Evolutionary conservation across 2,888 invertebrate species (phyloP).

Genomic region (Synergus laeviventris): DNA sequence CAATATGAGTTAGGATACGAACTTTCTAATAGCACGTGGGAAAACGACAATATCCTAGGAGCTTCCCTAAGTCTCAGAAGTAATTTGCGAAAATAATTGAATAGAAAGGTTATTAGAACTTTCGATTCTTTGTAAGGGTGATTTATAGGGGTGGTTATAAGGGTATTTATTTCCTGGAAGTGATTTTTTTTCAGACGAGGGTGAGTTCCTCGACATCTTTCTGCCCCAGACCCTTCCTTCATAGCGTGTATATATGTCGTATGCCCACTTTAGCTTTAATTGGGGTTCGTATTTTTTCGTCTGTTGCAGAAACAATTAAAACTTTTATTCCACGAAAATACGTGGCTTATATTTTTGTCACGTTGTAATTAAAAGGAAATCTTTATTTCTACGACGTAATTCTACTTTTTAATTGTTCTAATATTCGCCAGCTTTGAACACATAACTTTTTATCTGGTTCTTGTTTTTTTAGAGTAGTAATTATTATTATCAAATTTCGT

Average conservation of each 20-base stretch:
- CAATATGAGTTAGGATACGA: slow-evolving; percentile 24
- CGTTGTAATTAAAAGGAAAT: background rate
- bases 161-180: background rate
- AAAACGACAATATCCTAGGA: background rate
- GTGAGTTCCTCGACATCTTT: background rate
- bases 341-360: background rate
- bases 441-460: background rate
- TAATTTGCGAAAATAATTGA: background rate
- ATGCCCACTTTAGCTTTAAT: background rate
- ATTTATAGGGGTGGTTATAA: background rate
- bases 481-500: too few relatives aligned
- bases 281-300: slow-evolving; percentile 11
- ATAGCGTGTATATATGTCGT: background rate
- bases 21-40: background rate
- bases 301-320: slow-evolving; percentile 27
- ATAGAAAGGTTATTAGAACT: background rate
- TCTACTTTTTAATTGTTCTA: background rate
- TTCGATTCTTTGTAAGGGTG: background rate
- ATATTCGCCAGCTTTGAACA: background rate
- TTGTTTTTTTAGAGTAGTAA: background rate
- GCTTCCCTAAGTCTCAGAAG: background rate
- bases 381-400: background rate
- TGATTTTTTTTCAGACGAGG: background rate
- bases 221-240: background rate
- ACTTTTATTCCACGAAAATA: background rate